Evolutionary conservation across 2,888 invertebrate genomes (phyloP), one percentile per base, ranked within the genome.

Genomic region (Zele albiditarsus): DNA sequence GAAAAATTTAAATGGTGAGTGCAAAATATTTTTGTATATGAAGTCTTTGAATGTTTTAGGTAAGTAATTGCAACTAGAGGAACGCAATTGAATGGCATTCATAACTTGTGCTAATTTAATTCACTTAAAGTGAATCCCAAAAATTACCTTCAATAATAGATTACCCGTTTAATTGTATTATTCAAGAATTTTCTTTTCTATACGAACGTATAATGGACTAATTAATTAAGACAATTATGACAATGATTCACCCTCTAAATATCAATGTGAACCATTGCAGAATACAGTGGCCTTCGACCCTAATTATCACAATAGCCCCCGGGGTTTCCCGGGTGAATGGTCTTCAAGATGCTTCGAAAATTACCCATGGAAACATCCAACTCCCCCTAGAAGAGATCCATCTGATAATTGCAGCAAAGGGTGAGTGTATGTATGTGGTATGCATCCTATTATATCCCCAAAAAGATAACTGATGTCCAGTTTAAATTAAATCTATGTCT

Each of bases 391-490:
- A 71, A 49, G 66, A 71, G 66, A 71, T 65, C 46, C 16, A 49
- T 14, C 33, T 62, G 14, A 33, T 65, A 28, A 33, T 8, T 38
- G 20, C n/a, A 27, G 20, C 3, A 10, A 23, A 23, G 20, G 53
- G 8, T 27, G 60, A 31, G 31, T 23, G 12, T 42, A 28, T 28
- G 42, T 46, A 25, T 66, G 63, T 14, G 33, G 27, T 60, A 25
- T 38, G 49, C 63, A 63, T 63, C 71, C 68, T 67, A 68, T 72
- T 57, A 25, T 57, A 25, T 72, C 53, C 62, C 42, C 42, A 38
- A 75, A 65, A 79, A 77, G 76, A 80, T 80, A 82, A 84, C 82
- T 84, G 80, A 83, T 86, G 87, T 86, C 86, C 86, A 82, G 84
- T 86, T 84, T 85, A 86, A 86, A 83, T 83, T 80, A 78, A 80